Conservation (phyloP, 1,140 invertebrate species). For the Zaprionus nigranus region DNA sequence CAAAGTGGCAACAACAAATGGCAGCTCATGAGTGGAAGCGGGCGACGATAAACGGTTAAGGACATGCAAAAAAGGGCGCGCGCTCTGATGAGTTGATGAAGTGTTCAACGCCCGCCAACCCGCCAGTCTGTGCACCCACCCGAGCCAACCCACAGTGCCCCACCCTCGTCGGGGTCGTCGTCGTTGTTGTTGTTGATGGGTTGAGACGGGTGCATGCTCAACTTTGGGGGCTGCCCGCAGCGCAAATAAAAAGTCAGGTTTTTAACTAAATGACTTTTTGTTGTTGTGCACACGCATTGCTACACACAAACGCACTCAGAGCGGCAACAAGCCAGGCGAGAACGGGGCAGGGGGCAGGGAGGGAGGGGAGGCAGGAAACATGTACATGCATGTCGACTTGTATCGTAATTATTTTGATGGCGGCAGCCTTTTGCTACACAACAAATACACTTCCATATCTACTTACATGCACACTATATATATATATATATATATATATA, state of each 20-base stretch:
- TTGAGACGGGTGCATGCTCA: conserved; percentile 11
- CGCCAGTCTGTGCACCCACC: not conserved
- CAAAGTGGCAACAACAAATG: conserved; percentile 64
- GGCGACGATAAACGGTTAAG: conserved; percentile 76
- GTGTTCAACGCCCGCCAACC: conserved; percentile 69
- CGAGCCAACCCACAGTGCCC: not conserved
- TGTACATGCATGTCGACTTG: conserved; percentile 71
- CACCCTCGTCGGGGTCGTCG: conserved; percentile 26
- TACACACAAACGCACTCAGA: conserved; percentile 81
- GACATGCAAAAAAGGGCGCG: conserved; percentile 80
- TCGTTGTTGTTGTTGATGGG: conserved; percentile 20
- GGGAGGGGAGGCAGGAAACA: conserved; percentile 25
- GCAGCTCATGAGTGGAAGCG: conserved; percentile 49
- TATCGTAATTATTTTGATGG: conserved; percentile 83
- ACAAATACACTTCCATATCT: not conserved
- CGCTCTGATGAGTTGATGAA: conserved; percentile 82
- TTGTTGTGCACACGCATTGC: conserved; percentile 82
- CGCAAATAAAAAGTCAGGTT: conserved; percentile 82
- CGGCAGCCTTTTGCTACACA: conserved; percentile 61
- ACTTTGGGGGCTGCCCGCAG: conserved; percentile 61
- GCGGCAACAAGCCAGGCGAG: conserved; percentile 26
- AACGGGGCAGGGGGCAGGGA: not conserved
- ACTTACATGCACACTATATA: conserved; percentile 12
- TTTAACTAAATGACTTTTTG: conserved; percentile 83
- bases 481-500: not conserved